Evolutionary conservation across 2,113 vertebrate genomes (phyloP), one percentile per base, ranked within the genome.

Genomic region (Salvator merianae): DNA sequence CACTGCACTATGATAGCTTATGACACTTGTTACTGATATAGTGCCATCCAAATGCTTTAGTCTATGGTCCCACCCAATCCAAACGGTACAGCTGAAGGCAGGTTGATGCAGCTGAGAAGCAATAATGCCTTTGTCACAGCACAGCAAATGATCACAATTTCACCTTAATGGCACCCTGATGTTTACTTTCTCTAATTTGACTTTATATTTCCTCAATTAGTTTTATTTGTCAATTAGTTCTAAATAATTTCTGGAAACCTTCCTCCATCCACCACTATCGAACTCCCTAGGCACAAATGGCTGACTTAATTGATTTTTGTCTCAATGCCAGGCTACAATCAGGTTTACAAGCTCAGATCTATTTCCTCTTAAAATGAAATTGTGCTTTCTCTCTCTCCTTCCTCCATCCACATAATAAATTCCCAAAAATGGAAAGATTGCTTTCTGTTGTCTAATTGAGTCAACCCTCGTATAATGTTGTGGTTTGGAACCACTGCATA

Each of bases 321-420:
- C 28, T 79, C 28, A 47, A 36, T 79, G 62, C 62, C 62, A 79
- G 9, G 30, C 63, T 79, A 79, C n/a, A 79, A 68, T 79, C 38
- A 79, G 78, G 47, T 79, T 79, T 79, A 68, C 63, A 79, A 79
- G 78, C 78, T 68, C 36, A 26, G 2, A 28, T 79, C 77, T 79
- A 79, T 79, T 79, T 79, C 63, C 78, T 68, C 62, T 79, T 36
- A 43, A 24, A 68, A 79, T 68, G 28, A 32, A 79, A 79, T 68
- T 68, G 34, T 47, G 10, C 43, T 5, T 9, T 47, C 43, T 47
- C 43, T 47, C 43, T 47, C 10, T 47, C 30, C 34, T 2, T 36
- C 34, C 40, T 32, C 16, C 47, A 53, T 78, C 76, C 55, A 40
- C 66, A 38, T 22, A 43, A 66, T 66, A 66, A 79, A 65, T 43